Percentiles rank a stretch among this genome's conserved stretches.
Conservation (phyloP, 2,113 vertebrate species). For the Lampris megalopsis region DNA sequence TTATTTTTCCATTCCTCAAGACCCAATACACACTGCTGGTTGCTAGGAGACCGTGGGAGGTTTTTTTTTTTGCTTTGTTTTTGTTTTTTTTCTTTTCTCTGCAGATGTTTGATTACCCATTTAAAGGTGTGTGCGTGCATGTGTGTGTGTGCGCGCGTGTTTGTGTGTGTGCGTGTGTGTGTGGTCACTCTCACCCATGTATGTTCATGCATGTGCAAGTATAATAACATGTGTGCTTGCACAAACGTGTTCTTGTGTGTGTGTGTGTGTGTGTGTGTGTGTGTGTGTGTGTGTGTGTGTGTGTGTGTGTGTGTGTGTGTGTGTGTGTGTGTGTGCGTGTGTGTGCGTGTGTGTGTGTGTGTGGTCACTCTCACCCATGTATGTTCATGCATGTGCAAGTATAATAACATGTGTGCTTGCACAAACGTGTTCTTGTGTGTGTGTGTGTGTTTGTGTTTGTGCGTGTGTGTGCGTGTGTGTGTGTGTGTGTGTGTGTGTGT, state of each 20-base stretch:
- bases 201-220: constrained; percentile 15
- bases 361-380: no score
- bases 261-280: no score
- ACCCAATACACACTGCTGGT: constrained; percentile 71
- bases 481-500: neutral
- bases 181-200: no score
- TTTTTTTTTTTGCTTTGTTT: neutral
- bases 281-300: no score
- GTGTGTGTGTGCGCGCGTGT: constrained; percentile 12
- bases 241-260: constrained; percentile 18
- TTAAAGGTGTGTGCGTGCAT: constrained; percentile 60
- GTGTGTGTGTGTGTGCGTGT: no score
- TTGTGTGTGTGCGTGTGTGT: constrained; percentile 3
- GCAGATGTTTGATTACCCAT: constrained; percentile 75
- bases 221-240: constrained; percentile 11
- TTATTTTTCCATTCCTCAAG: constrained; percentile 68
- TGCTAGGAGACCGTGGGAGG: constrained; percentile 81
- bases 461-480: neutral
- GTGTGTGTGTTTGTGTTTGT: no score
- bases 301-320: no score
- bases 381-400: no score
- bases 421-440: no score
- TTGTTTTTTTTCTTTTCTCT: constrained; percentile 57
- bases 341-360: no score
- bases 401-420: no score